These are phyloP conservation scores for Dreissena rostriformis DNA, from an alignment of 1,140 invertebrate species.

Conservation along the genomic window DNA sequence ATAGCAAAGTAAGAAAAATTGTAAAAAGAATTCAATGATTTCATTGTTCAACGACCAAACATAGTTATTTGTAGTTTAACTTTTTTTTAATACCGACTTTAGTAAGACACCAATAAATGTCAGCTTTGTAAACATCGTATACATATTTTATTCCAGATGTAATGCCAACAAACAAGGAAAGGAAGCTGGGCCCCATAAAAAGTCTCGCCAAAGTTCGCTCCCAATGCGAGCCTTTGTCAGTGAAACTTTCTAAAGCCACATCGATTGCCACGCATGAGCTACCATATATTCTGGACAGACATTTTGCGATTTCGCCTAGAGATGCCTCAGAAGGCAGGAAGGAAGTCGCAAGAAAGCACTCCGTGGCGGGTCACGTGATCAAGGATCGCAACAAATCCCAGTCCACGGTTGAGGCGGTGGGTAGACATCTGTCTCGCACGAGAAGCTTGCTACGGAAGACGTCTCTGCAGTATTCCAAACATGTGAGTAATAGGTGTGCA, in stretches of 20 bases:
- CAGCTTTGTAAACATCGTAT: no score
- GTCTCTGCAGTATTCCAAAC: not conserved
- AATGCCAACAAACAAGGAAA: slow-evolving; percentile 12
- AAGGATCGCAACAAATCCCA: slow-evolving; percentile 17
- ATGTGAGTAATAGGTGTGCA: not conserved
- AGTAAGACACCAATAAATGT: no score
- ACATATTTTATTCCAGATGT: not conserved
- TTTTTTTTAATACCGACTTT: no score
- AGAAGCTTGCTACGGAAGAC: not conserved
- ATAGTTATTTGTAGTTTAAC: no score
- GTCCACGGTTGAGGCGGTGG: slow-evolving; percentile 19
- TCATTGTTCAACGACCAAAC: no score
- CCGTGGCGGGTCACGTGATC: not conserved
- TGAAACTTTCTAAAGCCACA: not conserved
- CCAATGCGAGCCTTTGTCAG: not conserved
- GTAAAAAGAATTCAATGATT: no score
- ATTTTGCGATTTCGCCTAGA: no score
- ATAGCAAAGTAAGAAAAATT: no score
- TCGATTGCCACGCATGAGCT: not conserved
- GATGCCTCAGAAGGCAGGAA: no score
- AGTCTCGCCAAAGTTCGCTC: not conserved
- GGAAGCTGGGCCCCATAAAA: slow-evolving; percentile 9
- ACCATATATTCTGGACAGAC: no score
- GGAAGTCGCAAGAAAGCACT: not conserved
- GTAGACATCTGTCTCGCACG: slow-evolving; percentile 25